Percentiles rank a stretch among this genome's conserved stretches.
These are phyloP conservation scores for Atractosteus spatula DNA, from an alignment of 2,113 vertebrate species.

Conservation along the genomic window DNA sequence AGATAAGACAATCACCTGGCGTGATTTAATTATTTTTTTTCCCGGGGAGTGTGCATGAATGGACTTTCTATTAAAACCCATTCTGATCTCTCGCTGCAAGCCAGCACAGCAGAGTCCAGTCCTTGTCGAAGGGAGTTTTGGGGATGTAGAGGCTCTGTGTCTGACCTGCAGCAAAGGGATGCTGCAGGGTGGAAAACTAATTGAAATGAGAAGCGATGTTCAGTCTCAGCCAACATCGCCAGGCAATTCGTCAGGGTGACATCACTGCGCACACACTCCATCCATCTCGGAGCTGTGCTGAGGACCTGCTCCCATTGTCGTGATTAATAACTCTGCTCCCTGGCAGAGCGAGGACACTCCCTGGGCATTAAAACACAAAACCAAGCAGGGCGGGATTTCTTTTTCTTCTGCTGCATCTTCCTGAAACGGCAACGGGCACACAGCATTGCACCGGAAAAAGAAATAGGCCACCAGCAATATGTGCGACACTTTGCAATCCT, in stretches of 20 bases:
- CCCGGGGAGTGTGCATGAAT: too few species aligned
- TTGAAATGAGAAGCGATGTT: constrained; percentile 81
- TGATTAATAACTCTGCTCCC: constrained; percentile 71
- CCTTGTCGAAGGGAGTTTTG: neutral
- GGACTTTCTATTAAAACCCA: too few species aligned
- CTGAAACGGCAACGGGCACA: neutral
- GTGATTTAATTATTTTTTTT: too few species aligned
- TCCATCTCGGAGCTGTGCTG: constrained; percentile 63
- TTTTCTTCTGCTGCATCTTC: neutral
- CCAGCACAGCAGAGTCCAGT: neutral
- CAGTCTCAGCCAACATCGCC: constrained; percentile 68
- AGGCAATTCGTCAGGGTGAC: constrained; percentile 78
- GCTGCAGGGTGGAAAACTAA: constrained; percentile 61
- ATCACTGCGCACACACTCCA: constrained; percentile 74
- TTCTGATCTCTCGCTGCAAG: too few species aligned
- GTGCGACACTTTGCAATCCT: constrained; percentile 4
- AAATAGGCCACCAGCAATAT: constrained; percentile 1
- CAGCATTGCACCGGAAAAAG: neutral
- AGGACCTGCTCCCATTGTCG: constrained; percentile 55
- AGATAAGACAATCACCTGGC: too few species aligned
- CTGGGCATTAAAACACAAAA: neutral
- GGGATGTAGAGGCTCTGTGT: constrained; percentile 28
- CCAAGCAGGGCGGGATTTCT: neutral
- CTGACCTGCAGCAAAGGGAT: constrained; percentile 19
- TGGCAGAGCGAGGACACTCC: constrained; percentile 23